These are phyloP conservation scores for Fregata magnificens DNA, from an alignment of 2,113 vertebrate species.

Conservation along the genomic window DNA sequence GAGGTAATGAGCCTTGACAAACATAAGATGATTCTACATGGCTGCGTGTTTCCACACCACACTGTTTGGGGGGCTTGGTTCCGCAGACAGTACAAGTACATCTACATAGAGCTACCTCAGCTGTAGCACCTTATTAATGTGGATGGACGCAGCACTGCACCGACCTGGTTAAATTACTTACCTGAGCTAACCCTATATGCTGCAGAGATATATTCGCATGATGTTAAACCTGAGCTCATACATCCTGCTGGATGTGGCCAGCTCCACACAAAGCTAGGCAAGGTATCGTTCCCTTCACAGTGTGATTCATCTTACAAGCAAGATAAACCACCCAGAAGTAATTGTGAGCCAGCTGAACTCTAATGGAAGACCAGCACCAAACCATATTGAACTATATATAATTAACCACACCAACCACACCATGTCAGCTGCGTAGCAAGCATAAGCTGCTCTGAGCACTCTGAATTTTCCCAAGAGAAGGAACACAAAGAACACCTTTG, in stretches of 20 bases:
- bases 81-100: background rate
- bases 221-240: background rate
- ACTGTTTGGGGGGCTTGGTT: background rate
- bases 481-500: background rate
- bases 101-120: background rate
- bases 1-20: background rate
- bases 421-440: background rate
- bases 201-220: background rate
- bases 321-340: background rate
- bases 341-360: background rate
- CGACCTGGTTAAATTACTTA: background rate
- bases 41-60: background rate
- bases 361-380: background rate
- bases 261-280: background rate
- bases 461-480: background rate
- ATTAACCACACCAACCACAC: background rate
- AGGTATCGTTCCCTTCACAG: background rate
- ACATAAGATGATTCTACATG: background rate
- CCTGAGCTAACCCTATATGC: background rate
- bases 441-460: background rate
- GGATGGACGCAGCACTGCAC: background rate
- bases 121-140: background rate
- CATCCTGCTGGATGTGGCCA: background rate
- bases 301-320: background rate
- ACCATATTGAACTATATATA: background rate